A percentile compares a stretch with the other conserved stretches of the same genome.
Evolutionary conservation across 2,113 vertebrate genomes (phyloP).

Genomic region (Hippopotamus amphibius): DNA sequence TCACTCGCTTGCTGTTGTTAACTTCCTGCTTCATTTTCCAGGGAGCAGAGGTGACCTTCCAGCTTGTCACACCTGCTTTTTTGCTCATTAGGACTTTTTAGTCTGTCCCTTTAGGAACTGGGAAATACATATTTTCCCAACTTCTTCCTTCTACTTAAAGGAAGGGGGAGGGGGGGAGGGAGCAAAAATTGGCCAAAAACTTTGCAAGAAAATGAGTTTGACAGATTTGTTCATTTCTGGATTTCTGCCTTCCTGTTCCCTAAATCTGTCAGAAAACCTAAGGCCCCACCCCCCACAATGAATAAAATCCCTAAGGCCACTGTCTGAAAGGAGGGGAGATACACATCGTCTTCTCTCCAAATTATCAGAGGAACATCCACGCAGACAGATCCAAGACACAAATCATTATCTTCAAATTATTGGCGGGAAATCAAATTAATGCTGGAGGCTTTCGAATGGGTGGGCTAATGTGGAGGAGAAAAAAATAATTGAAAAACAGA

Average conservation of each 20-base stretch:
- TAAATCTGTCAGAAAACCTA: constrained; percentile 57
- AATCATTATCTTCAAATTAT: constrained; percentile 76
- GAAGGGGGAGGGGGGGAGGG: neutral
- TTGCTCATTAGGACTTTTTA: constrained; percentile 52
- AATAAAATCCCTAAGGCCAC: constrained; percentile 70
- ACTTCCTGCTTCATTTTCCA: constrained; percentile 47
- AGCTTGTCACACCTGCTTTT: constrained; percentile 59
- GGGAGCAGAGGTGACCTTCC: constrained; percentile 25
- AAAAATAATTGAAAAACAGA: constrained; percentile 72
- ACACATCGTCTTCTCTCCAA: constrained; percentile 55
- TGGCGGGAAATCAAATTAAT: constrained; percentile 71
- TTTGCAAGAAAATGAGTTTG: constrained; percentile 73
- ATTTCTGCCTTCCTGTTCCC: constrained; percentile 63
- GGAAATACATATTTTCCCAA: neutral
- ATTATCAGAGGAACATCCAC: constrained; percentile 57
- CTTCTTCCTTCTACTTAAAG: constrained; percentile 5
- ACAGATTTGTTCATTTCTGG: constrained; percentile 73
- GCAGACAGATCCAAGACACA: constrained; percentile 61
- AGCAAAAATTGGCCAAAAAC: constrained; percentile 64
- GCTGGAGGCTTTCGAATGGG: constrained; percentile 66
- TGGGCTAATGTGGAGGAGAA: constrained; percentile 57
- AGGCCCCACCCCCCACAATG: neutral
- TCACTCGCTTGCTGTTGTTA: neutral
- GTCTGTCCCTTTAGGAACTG: neutral
- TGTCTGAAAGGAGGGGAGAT: constrained; percentile 40